Conservation (phyloP, 2,113 vertebrate species). For the Proterorhinus semilunaris region DNA sequence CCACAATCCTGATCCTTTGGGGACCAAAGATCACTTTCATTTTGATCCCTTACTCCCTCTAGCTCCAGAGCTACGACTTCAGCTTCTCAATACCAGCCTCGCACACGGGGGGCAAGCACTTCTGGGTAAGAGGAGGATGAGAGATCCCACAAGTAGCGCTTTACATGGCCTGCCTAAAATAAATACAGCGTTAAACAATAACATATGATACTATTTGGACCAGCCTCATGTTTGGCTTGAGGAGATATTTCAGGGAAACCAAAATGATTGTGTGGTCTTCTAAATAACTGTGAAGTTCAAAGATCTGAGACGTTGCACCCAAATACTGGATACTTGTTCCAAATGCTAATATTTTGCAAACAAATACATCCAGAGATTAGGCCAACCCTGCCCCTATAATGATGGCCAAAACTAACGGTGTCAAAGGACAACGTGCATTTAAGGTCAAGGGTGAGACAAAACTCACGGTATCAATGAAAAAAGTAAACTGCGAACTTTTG, state of each 20-base stretch:
- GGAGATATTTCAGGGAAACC: conserved; percentile 65
- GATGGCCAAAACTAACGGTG: conserved; percentile 38
- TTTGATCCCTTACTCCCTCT: conserved; percentile 61
- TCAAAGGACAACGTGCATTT: conserved; percentile 55
- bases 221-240: conserved; percentile 56
- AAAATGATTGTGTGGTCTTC: conserved; percentile 67
- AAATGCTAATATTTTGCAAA: conserved; percentile 55
- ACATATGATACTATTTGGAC: conserved; percentile 68
- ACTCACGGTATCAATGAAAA: conserved; percentile 51
- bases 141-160: conserved; percentile 44
- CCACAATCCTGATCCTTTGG: conserved; percentile 62
- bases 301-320: conserved; percentile 59
- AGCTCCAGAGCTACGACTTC: conserved; percentile 67
- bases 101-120: conserved; percentile 60
- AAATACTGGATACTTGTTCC: conserved; percentile 55
- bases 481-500: conserved; percentile 55
- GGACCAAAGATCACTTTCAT: conserved; percentile 67
- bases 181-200: conserved; percentile 73
- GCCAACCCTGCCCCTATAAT: conserved; percentile 23
- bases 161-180: conserved; percentile 54
- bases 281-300: conserved; percentile 73
- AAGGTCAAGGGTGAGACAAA: conserved; percentile 41
- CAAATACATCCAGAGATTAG: conserved; percentile 41
- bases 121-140: conserved; percentile 29
- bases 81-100: conserved; percentile 61